These are phyloP conservation scores for Andricus curvator DNA, from an alignment of 2,888 invertebrate species.

Conservation along the genomic window DNA sequence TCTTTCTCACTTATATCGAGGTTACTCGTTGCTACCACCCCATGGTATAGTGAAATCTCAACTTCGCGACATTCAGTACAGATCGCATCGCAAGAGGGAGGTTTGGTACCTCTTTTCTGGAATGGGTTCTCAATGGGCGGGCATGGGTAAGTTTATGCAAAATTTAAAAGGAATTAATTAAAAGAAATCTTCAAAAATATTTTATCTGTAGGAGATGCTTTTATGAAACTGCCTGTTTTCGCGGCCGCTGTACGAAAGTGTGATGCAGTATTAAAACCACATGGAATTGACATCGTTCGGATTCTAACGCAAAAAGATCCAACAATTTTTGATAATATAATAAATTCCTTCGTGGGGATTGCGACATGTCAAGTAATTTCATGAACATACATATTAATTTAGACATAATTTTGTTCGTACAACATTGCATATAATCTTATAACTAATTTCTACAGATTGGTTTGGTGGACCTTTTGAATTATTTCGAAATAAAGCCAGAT, in stretches of 20 bases:
- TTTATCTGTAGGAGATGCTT: slow-evolving; percentile 56
- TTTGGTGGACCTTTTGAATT: slow-evolving; percentile 82
- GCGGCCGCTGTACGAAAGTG: slow-evolving; percentile 82
- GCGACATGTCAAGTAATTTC: slow-evolving; percentile 82
- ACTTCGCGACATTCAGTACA: no score
- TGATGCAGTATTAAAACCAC: slow-evolving; percentile 82
- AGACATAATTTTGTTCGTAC: no score
- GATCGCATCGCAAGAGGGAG: slow-evolving; percentile 79
- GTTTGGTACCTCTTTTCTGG: slow-evolving; percentile 95
- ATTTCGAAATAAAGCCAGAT: slow-evolving; percentile 84
- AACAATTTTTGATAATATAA: slow-evolving; percentile 83
- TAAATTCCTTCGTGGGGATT: slow-evolving; percentile 87
- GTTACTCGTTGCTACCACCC: no score
- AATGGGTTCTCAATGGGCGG: slow-evolving; percentile 81
- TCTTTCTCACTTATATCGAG: slow-evolving; percentile 75
- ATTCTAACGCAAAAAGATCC: slow-evolving; percentile 83
- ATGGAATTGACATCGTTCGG: slow-evolving; percentile 83
- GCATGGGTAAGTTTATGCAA: no score
- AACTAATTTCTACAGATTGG: slow-evolving; percentile 78
- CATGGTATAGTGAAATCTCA: no score
- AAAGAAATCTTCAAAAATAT: not conserved
- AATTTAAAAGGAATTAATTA: no score
- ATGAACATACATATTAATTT: not conserved
- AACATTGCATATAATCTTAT: no score
- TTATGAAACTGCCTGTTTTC: slow-evolving; percentile 84